These are phyloP conservation scores for Pavo muticus DNA, from an alignment of 2,113 vertebrate species.

Conservation along the genomic window DNA sequence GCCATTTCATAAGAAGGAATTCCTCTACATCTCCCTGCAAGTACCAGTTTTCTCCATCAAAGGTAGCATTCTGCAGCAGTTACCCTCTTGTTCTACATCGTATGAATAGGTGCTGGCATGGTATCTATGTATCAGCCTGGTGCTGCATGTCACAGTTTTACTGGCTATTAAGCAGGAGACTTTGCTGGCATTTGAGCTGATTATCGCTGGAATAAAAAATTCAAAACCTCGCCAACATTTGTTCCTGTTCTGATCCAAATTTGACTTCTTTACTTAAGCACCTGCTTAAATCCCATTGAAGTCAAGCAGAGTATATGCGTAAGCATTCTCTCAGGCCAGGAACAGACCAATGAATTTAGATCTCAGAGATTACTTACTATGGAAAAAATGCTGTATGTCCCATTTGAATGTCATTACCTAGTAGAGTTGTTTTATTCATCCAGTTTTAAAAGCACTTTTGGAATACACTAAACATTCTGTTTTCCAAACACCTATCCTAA, in stretches of 20 bases:
- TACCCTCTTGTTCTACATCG: neutral
- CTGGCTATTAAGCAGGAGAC: neutral
- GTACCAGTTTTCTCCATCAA: neutral
- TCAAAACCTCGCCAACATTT: neutral
- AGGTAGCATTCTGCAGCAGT: neutral
- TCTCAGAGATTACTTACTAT: neutral
- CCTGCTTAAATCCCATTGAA: neutral
- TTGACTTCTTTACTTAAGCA: neutral
- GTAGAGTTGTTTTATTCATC: neutral
- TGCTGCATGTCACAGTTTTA: neutral
- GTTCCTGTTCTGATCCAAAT: neutral
- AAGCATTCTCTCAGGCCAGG: neutral
- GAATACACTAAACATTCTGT: neutral
- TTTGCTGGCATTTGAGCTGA: neutral
- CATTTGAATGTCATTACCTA: neutral
- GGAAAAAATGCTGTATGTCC: neutral
- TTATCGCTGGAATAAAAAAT: neutral
- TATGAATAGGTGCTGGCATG: neutral
- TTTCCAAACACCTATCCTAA: neutral
- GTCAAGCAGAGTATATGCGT: neutral
- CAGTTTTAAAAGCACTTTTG: neutral
- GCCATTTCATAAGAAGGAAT: neutral
- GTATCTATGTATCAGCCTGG: fast-evolving
- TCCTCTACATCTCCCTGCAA: neutral
- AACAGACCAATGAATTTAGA: neutral